Evolutionary conservation across 2,113 vertebrate species (phyloP).

Genomic region (Choloepus hoffmanni): DNA sequence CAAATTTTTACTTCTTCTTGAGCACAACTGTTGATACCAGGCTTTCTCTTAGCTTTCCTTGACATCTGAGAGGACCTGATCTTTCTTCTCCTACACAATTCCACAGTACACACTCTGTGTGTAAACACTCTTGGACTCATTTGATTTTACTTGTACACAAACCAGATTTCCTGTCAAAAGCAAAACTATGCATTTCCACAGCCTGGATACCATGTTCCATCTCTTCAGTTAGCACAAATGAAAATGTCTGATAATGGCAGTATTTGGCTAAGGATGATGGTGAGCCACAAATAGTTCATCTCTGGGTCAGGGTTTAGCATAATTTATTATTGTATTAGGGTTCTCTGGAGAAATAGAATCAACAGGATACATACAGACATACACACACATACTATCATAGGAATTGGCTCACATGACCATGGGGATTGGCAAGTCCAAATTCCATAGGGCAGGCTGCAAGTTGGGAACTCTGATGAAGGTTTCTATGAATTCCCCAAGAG

Average conservation of each 20-base stretch:
- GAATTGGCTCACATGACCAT: no score
- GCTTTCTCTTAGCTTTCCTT: background rate
- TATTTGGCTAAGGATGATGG: background rate
- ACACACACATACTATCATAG: no score
- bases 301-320: background rate
- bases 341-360: no score
- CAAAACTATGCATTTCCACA: background rate
- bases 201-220: accelerated
- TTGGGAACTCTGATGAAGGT: no score
- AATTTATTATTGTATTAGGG: background rate
- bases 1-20: background rate
- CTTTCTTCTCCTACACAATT: background rate
- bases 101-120: background rate
- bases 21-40: background rate
- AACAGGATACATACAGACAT: no score
- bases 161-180: background rate
- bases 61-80: background rate
- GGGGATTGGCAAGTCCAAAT: no score
- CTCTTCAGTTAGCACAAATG: background rate
- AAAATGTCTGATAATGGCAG: background rate
- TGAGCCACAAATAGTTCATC: background rate
- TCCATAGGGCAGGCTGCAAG: no score
- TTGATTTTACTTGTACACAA: background rate
- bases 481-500: no score
- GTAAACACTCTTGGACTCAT: background rate